phyloP scores from a whole-genome alignment of 2,888 invertebrate species.

The Campopleginae sp. region DNA sequence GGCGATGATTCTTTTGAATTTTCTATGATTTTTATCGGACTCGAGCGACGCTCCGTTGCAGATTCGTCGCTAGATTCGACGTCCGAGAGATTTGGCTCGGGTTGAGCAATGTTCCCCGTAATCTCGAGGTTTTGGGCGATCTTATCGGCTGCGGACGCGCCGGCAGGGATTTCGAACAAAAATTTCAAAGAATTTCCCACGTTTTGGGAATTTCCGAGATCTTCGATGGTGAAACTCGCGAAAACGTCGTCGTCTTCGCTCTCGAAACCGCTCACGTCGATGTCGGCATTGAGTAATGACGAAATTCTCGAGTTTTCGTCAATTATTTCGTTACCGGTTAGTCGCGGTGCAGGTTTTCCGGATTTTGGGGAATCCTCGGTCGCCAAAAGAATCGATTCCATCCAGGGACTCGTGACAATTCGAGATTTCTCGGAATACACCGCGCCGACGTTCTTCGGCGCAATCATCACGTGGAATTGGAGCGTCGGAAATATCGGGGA shows the following conservation, averaged over 20 bases:
- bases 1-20: not conserved
- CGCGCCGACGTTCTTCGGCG: slow-evolving; percentile 77
- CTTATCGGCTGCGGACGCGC: not conserved
- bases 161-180: not conserved
- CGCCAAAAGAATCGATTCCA: slow-evolving; percentile 16
- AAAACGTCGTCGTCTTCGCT: slow-evolving; percentile 36
- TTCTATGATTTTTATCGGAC: not conserved
- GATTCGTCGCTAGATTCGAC: not conserved
- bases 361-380: not conserved
- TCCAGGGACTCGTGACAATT: slow-evolving; percentile 70
- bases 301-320: not conserved
- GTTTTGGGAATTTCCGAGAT: slow-evolving; percentile 35
- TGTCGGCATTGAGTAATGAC: not conserved
- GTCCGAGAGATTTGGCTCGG: not conserved
- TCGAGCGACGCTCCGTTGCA: not conserved
- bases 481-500: slow-evolving; percentile 64
- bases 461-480: slow-evolving; percentile 78
- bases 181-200: slow-evolving; percentile 16
- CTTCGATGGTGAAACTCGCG: slow-evolving; percentile 47
- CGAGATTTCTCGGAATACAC: slow-evolving; percentile 78
- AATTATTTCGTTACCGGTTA: not conserved
- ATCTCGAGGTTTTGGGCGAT: not conserved
- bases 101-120: not conserved
- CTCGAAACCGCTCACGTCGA: slow-evolving; percentile 40
- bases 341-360: not conserved